Base-by-base conservation (phyloP, 2,888 invertebrate species). In the Netelia inedita region DNA sequence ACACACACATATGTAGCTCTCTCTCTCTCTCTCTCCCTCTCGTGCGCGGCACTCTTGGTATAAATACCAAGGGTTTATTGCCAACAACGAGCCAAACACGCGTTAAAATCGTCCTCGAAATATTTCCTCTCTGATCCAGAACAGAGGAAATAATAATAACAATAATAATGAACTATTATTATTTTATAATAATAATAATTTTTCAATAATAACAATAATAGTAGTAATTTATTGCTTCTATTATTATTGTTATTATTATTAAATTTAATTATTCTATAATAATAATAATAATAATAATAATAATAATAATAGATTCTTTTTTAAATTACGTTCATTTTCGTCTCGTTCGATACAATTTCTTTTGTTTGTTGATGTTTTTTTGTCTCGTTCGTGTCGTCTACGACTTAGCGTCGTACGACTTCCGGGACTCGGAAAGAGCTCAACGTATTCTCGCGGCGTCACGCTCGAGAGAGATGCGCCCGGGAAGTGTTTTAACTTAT, bases 381-480 rank as follows among this genome's bases (percentile, higher is more conserved):
- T 8, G 21, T 43, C 14, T 57, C 41, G 43, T 43, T 59, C 14
- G 53, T 35, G 11, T 59, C 35, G 43, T 69, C 41, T 46, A 46
- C 57, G 57, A 16, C 19, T 57, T 19, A 16, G 19, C 8, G n/a
- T 21, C 11, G 55, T 57, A 53, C 21, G 73, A 84, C 84, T 78
- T 84, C 80, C 84, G 76, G 80, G 81, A 72, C 28, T 41, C 65
- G 57, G 46, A n/a, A 16, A 16, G 57, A 53, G 53, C 68, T 68
- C 61, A 71, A 78, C 68, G 75, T 72, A 76, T 81, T 81, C 80
- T 84, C 35, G 84, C 73, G 28, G 35, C 72, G 84, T 84, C 84
- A 84, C 84, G 84, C 84, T 80, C 78, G 57, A 66, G 14, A 2
- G 16, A 55, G 79, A 72, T 72, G 55, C 55, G 63, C 79, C 28